A percentile compares a stretch with the other conserved stretches of the same genome.
Conservation (phyloP, 2,113 vertebrate species). For the Bombycilla garrulus region DNA sequence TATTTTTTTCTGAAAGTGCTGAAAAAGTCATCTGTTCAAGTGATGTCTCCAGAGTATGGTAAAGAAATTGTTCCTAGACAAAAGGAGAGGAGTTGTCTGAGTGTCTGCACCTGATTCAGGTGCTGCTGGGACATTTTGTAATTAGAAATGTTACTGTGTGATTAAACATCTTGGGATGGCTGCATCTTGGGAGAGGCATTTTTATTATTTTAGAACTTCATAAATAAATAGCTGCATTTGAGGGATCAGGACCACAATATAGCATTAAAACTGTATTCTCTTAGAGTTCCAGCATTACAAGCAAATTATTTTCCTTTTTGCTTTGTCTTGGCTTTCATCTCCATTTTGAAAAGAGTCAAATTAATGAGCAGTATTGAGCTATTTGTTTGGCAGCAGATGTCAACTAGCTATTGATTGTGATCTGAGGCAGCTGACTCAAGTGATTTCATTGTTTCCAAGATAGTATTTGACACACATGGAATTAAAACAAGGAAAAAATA, state of each 20-base stretch:
- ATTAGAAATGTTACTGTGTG: neutral
- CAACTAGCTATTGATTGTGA: slow-evolving; percentile 47
- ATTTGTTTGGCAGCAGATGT: slow-evolving; percentile 55
- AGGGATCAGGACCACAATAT: neutral
- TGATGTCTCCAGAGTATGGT: neutral
- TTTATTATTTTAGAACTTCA: neutral
- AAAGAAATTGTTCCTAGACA: neutral
- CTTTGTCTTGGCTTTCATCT: slow-evolving; percentile 34
- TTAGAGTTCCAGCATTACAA: neutral
- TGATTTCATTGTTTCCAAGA: slow-evolving; percentile 12
- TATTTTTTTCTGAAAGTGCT: neutral
- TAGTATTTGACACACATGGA: neutral
- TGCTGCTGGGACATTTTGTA: neutral
- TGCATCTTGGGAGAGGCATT: neutral
- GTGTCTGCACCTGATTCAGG: neutral
- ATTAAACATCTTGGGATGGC: neutral
- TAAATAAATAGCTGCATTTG: neutral
- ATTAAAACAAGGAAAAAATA: neutral
- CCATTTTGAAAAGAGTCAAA: slow-evolving; percentile 13
- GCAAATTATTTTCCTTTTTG: slow-evolving; percentile 18
- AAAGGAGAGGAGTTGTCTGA: neutral
- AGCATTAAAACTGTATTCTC: neutral
- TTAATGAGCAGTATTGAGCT: slow-evolving; percentile 36
- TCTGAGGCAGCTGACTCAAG: slow-evolving; percentile 36
- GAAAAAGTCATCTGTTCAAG: neutral